phyloP scores from a whole-genome alignment of 2,888 invertebrate genomes.

The Hydriomena furcata region DNA sequence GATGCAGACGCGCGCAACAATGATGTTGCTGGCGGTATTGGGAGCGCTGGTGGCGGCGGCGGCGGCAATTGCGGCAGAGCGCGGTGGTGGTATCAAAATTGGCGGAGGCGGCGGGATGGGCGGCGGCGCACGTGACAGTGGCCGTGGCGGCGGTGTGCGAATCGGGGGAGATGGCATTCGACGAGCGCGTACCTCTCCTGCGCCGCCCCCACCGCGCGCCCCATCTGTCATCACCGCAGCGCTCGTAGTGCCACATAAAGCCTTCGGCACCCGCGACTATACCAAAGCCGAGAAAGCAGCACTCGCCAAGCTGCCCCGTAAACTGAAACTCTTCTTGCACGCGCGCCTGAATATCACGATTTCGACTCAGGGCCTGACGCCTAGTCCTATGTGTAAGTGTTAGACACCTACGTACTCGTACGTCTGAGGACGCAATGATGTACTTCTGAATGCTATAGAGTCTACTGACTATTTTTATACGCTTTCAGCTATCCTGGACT shows the following conservation, averaged over 20 bases:
- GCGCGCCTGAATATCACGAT: conserved; percentile 88
- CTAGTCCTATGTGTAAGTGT: conserved; percentile 89
- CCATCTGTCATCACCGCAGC: conserved; percentile 86
- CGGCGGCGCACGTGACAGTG: conserved; percentile 60
- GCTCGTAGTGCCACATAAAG: conserved; percentile 90
- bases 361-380: conserved; percentile 88
- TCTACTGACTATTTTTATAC: conserved; percentile 51
- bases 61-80: conserved; percentile 58
- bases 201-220: conserved; percentile 70
- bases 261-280: conserved; percentile 89
- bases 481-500: conserved; percentile 92
- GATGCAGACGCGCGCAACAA: conserved; percentile 75
- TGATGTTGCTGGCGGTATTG: conserved; percentile 72
- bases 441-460: conserved; percentile 35
- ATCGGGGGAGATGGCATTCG: conserved; percentile 65
- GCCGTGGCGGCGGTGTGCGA: conserved; percentile 69
- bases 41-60: conserved; percentile 64
- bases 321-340: conserved; percentile 87
- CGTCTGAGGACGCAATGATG: conserved; percentile 1
- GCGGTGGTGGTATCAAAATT: conserved; percentile 72
- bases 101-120: conserved; percentile 59
- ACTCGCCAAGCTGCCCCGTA: conserved; percentile 86
- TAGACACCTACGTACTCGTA: not conserved
- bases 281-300: conserved; percentile 88
- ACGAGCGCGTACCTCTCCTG: conserved; percentile 72